Evolutionary conservation across 2,888 invertebrate genomes (phyloP), one percentile per base, ranked within the genome.

Genomic region (Ormia ochracea): DNA sequence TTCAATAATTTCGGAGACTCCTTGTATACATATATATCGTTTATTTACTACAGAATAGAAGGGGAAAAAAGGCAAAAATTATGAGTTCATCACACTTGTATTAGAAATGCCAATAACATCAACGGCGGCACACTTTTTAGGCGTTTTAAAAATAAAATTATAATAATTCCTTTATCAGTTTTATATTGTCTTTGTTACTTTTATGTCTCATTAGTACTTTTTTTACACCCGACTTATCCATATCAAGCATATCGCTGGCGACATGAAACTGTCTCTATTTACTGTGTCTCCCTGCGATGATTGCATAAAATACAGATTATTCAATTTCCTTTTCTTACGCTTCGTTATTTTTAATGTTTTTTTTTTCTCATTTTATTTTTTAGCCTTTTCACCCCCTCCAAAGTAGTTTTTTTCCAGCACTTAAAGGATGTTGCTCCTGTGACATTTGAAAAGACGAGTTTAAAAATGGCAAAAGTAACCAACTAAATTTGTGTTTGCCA

Each of bases 261-360:
- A 23, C 9, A 26, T 3, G 3, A 48, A 48, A n/a, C n/a, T 26
- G 17, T 26, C 26, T 5, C 14, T 17, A n/a, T 26, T 59, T 41
- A 41, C 17, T 23, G 19, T 31, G 43, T 31, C 38, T 48, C n/a
- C n/a, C 12, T 52, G 36, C 36, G 50, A 59, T 68, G 38, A 19
- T 41, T 66, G 36, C 19, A 70, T 61, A 70, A 75, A 70, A 48
- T 41, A 38, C 45, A 66, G 65, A 75, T 75, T 70, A 79, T 79
- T 74, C 59, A 65, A 79, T 79, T 79, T 69, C 58, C 52, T 70
- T 21, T 54, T 28, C 26, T 52, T 66, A 50, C 56, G 59, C 52
- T 70, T 61, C 50, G 70, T 56, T 61, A 28, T 70, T 52, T 48
- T 38, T 38, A 41, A 77, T 45, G 21, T 41, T 68, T 36, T 45